Percentiles rank a stretch among this genome's conserved stretches.
Conservation (phyloP, 2,797 vertebrate species). For the Threskiornis aethiopicus region DNA sequence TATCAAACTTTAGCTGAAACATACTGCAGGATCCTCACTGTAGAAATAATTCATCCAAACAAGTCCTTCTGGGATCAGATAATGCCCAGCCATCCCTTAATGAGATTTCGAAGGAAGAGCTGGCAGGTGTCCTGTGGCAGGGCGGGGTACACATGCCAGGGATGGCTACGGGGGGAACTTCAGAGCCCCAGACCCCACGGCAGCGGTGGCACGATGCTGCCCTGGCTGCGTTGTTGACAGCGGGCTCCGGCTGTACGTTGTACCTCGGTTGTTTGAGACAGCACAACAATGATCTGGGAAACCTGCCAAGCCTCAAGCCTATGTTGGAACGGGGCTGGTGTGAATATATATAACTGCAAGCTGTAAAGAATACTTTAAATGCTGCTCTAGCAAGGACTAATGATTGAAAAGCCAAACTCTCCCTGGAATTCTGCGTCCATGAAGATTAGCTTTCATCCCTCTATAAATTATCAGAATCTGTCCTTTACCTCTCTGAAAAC, state of each 20-base stretch:
- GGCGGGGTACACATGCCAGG: background rate
- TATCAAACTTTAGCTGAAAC: background rate
- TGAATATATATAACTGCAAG: background rate
- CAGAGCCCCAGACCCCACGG: background rate
- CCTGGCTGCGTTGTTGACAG: background rate
- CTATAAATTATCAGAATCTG: background rate
- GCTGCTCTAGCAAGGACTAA: background rate
- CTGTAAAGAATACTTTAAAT: background rate
- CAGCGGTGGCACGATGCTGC: fast-evolving
- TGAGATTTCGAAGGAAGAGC: background rate
- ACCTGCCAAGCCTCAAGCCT: background rate
- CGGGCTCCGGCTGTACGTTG: background rate
- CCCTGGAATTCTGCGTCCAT: background rate
- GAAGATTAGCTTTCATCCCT: background rate
- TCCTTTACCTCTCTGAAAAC: background rate
- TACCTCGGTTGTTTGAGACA: background rate
- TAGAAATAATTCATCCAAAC: conserved; percentile 8
- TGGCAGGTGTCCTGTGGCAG: background rate
- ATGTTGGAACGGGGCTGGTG: background rate
- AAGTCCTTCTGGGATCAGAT: background rate
- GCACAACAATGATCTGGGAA: background rate
- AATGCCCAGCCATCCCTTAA: background rate
- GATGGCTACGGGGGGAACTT: background rate
- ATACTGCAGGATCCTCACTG: background rate
- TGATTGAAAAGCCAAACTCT: background rate